These are phyloP conservation scores for Natrix natrix DNA, from an alignment of 2,797 vertebrate genomes.

Conservation along the genomic window DNA sequence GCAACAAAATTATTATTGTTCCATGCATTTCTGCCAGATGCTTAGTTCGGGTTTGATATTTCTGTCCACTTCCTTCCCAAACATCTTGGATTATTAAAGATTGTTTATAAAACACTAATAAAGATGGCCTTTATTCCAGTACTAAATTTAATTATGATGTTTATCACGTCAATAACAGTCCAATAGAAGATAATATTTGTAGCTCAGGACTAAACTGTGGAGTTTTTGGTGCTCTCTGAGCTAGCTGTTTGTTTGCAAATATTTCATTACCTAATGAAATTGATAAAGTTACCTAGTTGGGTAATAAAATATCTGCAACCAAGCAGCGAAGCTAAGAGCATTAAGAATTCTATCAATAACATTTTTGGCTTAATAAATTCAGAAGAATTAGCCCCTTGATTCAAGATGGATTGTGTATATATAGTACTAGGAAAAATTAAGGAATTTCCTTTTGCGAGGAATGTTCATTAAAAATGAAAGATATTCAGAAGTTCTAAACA, in stretches of 20 bases:
- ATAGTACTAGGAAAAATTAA: background rate
- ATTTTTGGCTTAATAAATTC: background rate
- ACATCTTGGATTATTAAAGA: no score
- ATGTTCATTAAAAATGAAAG: background rate
- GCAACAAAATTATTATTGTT: background rate
- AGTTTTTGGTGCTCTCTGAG: background rate
- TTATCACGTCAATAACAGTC: background rate
- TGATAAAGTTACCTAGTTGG: background rate
- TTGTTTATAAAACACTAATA: background rate
- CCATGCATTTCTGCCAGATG: background rate
- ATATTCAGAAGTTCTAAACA: background rate
- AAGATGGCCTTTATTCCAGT: background rate
- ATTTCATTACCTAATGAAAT: background rate
- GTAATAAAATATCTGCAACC: background rate
- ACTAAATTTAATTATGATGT: background rate
- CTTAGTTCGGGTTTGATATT: no score
- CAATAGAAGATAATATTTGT: background rate
- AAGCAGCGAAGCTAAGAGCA: background rate
- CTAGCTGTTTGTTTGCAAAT: background rate
- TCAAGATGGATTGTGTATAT: background rate
- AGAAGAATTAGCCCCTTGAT: background rate
- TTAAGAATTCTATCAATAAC: background rate
- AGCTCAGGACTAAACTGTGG: background rate
- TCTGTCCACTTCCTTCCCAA: no score
- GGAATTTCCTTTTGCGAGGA: background rate